Percentiles rank a stretch among this genome's conserved stretches.
These are phyloP conservation scores for Hofmannophila pseudospretella DNA, from an alignment of 2,888 invertebrate species.

Conservation along the genomic window DNA sequence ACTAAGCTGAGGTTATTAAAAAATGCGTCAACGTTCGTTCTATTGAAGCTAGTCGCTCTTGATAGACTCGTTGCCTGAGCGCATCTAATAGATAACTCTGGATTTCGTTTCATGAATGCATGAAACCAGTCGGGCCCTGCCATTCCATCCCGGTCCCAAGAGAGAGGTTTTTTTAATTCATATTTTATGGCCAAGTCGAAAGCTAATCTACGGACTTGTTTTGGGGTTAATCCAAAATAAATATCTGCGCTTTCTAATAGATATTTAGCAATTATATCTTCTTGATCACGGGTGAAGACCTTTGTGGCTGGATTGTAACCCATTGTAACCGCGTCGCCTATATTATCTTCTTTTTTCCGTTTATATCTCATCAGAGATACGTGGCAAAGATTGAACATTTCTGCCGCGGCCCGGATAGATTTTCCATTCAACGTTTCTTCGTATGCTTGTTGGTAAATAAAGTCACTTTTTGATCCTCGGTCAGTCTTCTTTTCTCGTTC, in stretches of 20 bases:
- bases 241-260: not conserved
- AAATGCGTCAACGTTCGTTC: conserved; percentile 13
- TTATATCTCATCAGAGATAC: conserved; percentile 7
- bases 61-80: conserved; percentile 16
- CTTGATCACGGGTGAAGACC: conserved; percentile 1
- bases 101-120: conserved; percentile 10
- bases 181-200: conserved; percentile 11
- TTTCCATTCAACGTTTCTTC: conserved; percentile 4
- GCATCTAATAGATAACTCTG: conserved; percentile 7
- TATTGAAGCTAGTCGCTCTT: conserved; percentile 15
- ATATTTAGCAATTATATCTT: not conserved
- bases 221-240: conserved; percentile 1
- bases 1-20: conserved; percentile 14
- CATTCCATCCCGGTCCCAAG: conserved; percentile 10
- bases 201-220: conserved; percentile 11
- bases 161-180: conserved; percentile 7
- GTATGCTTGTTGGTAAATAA: conserved; percentile 7
- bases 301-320: not conserved
- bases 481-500: conserved; percentile 2
- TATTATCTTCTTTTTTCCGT: not conserved
- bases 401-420: conserved; percentile 2
- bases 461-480: conserved; percentile 1
- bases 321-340: not conserved
- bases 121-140: conserved; percentile 9
- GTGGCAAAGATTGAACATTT: conserved; percentile 4